phyloP scores from a whole-genome alignment of 2,113 vertebrate species.

The Sylvilagus bachmani region DNA sequence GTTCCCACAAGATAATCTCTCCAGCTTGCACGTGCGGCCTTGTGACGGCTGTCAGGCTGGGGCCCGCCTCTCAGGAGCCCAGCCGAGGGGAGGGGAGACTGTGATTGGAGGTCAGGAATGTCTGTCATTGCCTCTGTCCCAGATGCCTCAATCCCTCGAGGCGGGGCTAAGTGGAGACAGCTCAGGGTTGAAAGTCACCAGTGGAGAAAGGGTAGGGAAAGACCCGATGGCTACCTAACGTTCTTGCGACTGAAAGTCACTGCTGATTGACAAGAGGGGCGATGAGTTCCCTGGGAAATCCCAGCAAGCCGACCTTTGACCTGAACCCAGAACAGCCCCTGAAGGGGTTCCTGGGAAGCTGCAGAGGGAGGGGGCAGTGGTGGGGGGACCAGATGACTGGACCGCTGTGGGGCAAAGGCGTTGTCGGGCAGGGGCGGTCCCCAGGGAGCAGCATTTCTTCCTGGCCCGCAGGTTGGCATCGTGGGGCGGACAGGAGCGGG shows the following conservation, averaged over 20 bases:
- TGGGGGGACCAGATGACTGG: neutral
- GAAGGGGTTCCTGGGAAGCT: neutral
- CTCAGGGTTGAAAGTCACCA: neutral
- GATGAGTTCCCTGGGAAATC: neutral
- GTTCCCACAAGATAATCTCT: neutral
- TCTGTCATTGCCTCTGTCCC: fast-evolving
- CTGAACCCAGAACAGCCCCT: neutral
- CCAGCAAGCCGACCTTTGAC: neutral
- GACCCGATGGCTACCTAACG: neutral
- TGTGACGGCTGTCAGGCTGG: neutral
- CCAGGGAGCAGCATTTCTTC: neutral
- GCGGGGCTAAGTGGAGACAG: neutral
- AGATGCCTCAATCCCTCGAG: neutral
- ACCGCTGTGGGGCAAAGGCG: neutral
- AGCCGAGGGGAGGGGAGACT: too few species aligned
- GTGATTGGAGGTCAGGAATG: neutral
- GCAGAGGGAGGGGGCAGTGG: fast-evolving
- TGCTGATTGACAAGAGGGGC: neutral
- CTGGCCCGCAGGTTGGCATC: conserved; percentile 93
- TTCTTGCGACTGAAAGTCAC: neutral
- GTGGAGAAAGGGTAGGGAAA: neutral
- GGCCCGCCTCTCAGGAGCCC: neutral
- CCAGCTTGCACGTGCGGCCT: fast-evolving
- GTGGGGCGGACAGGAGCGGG: conserved; percentile 97
- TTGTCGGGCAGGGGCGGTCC: fast-evolving